Evolutionary conservation across 2,888 invertebrate species (phyloP).

Genomic region (Drosophila cyrtoloma): DNA sequence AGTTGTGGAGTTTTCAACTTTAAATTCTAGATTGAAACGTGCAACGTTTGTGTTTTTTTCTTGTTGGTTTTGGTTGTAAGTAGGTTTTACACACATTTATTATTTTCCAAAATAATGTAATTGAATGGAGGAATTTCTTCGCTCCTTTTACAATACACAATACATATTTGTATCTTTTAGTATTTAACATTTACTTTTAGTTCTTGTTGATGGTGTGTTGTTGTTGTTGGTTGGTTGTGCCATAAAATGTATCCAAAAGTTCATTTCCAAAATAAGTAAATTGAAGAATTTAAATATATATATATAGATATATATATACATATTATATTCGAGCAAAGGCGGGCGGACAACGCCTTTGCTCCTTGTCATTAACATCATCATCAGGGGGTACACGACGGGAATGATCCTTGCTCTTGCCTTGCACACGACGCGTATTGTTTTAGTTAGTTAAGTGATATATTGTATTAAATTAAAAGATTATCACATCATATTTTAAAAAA

Average conservation of each 20-base stretch:
- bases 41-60: slow-evolving; percentile 15
- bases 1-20: slow-evolving; percentile 52
- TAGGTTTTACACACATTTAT: slow-evolving; percentile 68
- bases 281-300: slow-evolving; percentile 43
- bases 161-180: slow-evolving; percentile 41
- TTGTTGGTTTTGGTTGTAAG: slow-evolving; percentile 45
- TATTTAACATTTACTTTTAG: slow-evolving; percentile 47
- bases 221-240: slow-evolving; percentile 51
- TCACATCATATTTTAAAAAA: slow-evolving; percentile 73
- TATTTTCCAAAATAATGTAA: slow-evolving; percentile 65
- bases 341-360: slow-evolving; percentile 39
- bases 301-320: slow-evolving; percentile 11
- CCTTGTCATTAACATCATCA: slow-evolving; percentile 47
- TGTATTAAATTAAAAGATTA: slow-evolving; percentile 76
- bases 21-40: slow-evolving; percentile 47
- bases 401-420: slow-evolving; percentile 63
- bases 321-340: slow-evolving; percentile 52
- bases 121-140: slow-evolving; percentile 59
- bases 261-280: slow-evolving; percentile 51
- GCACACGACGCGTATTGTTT: slow-evolving; percentile 59
- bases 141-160: slow-evolving; percentile 58
- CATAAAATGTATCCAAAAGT: slow-evolving; percentile 76
- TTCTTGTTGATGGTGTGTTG: slow-evolving; percentile 24
- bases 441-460: slow-evolving; percentile 62
- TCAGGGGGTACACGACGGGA: slow-evolving; percentile 63